Evolutionary conservation across 2,797 vertebrate genomes (phyloP).

Genomic region (Cichlasoma orientale): DNA sequence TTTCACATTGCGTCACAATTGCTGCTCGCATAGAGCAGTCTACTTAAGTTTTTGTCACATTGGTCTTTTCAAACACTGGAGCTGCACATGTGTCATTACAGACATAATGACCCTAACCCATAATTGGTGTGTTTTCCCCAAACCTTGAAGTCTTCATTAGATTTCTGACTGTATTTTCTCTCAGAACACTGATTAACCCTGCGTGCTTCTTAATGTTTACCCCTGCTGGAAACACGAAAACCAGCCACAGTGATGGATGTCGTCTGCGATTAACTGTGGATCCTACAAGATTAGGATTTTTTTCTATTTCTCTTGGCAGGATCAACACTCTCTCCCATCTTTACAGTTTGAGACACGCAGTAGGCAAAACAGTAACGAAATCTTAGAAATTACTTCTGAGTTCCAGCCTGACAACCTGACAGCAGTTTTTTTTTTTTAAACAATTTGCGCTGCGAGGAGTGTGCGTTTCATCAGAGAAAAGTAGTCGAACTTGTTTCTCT

Average conservation of each 20-base stretch:
- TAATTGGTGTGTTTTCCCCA: background rate
- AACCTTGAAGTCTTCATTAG: background rate
- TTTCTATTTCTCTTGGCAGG: constrained; percentile 29
- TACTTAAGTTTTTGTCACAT: accelerated
- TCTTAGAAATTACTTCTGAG: constrained; percentile 25
- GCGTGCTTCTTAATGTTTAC: background rate
- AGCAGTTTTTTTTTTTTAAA: constrained; percentile 40
- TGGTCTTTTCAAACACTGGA: background rate
- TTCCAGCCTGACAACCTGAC: constrained; percentile 20
- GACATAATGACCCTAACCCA: background rate
- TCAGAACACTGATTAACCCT: background rate
- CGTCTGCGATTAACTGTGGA: constrained; percentile 28
- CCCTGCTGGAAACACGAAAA: background rate
- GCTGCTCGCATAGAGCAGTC: background rate
- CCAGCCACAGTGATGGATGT: background rate
- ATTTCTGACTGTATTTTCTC: background rate
- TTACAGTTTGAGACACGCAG: constrained; percentile 3
- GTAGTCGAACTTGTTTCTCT: constrained; percentile 27
- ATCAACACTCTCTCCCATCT: background rate
- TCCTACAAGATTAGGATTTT: constrained; percentile 23
- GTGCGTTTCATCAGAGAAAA: constrained; percentile 30
- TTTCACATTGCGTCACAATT: background rate
- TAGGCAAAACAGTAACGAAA: constrained; percentile 10
- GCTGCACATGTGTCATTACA: background rate
- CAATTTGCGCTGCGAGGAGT: constrained; percentile 22